A percentile compares a stretch with the other conserved stretches of the same genome.
phyloP scores from a whole-genome alignment of 1,140 invertebrate species.

The Brachionus rotundiformis region DNA sequence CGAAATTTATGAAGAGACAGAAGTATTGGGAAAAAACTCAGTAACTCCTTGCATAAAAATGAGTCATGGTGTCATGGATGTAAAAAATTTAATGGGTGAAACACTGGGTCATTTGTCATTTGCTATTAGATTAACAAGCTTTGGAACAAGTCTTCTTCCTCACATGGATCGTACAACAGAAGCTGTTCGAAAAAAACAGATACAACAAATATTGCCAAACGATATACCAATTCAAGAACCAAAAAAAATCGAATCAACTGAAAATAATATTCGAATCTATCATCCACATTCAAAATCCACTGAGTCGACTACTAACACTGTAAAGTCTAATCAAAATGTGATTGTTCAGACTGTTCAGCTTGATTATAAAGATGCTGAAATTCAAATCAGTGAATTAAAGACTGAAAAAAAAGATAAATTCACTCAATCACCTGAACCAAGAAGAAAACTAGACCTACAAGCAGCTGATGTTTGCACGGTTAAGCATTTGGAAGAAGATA shows the following conservation, averaged over 20 bases:
- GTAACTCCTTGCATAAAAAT: not conserved
- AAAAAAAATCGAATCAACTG: not conserved
- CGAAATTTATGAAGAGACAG: slow-evolving; percentile 11
- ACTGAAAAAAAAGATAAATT: slow-evolving; percentile 9
- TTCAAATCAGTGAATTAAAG: slow-evolving; percentile 40
- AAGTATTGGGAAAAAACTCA: not conserved
- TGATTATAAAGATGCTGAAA: slow-evolving; percentile 27
- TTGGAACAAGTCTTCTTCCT: slow-evolving; percentile 32
- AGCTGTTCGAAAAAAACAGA: not conserved
- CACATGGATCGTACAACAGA: slow-evolving; percentile 38
- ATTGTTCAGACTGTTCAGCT: slow-evolving; percentile 30
- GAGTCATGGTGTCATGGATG: slow-evolving; percentile 29
- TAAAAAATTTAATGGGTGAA: slow-evolving; percentile 44
- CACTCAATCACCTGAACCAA: slow-evolving; percentile 21
- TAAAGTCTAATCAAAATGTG: not conserved
- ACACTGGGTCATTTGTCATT: slow-evolving; percentile 36
- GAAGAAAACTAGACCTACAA: slow-evolving; percentile 16
- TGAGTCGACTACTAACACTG: not conserved
- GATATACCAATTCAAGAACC: not conserved
- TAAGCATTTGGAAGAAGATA: not conserved
- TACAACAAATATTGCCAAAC: not conserved
- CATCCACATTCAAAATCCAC: not conserved
- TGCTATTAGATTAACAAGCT: slow-evolving; percentile 8
- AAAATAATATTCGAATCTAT: not conserved
- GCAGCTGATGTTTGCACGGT: not conserved